phyloP scores from a whole-genome alignment of 2,888 invertebrate genomes.

The Amblyjoppa fuscipennis region DNA sequence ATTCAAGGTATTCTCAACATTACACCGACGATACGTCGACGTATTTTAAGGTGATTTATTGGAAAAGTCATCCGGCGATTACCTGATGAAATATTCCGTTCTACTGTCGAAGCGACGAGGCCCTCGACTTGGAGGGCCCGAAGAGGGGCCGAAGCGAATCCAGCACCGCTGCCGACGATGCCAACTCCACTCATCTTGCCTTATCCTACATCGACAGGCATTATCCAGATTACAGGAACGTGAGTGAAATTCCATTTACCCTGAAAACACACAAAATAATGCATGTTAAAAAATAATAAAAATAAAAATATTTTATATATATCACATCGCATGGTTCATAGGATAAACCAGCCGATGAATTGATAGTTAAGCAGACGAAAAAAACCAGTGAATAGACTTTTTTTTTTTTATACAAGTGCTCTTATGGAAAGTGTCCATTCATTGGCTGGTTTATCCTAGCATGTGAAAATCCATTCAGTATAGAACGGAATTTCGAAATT shows the following conservation, averaged over 20 bases:
- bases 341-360: no score
- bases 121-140: conserved; percentile 90
- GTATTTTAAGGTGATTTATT: neutral
- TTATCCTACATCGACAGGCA: conserved; percentile 85
- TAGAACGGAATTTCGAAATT: no score
- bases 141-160: conserved; percentile 92
- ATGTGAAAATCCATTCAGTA: no score
- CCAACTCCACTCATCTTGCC: conserved; percentile 85
- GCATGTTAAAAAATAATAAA: neutral
- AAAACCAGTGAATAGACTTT: no score
- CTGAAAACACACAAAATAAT: no score
- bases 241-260: conserved; percentile 69
- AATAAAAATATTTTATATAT: conserved; percentile 52
- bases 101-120: conserved; percentile 91
- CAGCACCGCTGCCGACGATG: conserved; percentile 86
- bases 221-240: conserved; percentile 81
- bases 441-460: no score
- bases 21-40: neutral
- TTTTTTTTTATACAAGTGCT: no score
- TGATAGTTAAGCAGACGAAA: no score
- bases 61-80: conserved; percentile 15
- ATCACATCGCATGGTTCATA: no score
- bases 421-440: no score
- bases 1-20: conserved; percentile 91
- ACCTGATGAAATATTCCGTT: conserved; percentile 69